A percentile compares a stretch with the other conserved stretches of the same genome.
Conservation (phyloP, 1,140 invertebrate genomes). For the Artemia franciscana region DNA sequence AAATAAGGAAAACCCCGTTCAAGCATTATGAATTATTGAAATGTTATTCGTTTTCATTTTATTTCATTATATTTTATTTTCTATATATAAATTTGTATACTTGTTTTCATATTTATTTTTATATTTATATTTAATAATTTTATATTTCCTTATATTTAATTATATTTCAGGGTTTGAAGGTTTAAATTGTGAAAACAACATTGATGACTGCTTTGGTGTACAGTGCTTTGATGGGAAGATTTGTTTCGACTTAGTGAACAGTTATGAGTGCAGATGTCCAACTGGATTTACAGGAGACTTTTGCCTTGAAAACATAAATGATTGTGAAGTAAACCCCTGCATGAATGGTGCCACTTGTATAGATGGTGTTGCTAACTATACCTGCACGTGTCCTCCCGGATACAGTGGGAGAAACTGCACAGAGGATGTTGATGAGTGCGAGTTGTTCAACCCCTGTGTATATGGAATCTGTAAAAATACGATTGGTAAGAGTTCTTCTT, state of each 20-base stretch:
- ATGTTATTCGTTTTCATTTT: too few relatives aligned
- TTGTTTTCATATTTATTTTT: neutral
- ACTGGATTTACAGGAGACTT: slow-evolving; percentile 46
- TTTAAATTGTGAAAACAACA: slow-evolving; percentile 22
- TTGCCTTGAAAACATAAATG: slow-evolving; percentile 36
- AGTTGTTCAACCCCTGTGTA: slow-evolving; percentile 35
- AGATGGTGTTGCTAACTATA: slow-evolving; percentile 49
- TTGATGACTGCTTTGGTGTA: slow-evolving; percentile 38
- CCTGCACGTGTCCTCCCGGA: slow-evolving; percentile 49
- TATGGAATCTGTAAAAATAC: slow-evolving; percentile 59
- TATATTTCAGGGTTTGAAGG: slow-evolving; percentile 20
- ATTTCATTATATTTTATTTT: neutral
- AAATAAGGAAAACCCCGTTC: too few relatives aligned
- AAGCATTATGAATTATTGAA: too few relatives aligned
- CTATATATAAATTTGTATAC: neutral
- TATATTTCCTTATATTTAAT: slow-evolving; percentile 5
- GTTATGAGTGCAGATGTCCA: slow-evolving; percentile 50
- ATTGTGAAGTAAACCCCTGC: slow-evolving; percentile 29
- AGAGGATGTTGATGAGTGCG: slow-evolving; percentile 54
- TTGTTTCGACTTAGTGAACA: slow-evolving; percentile 36
- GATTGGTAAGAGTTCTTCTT: slow-evolving; percentile 16
- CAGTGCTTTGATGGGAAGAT: slow-evolving; percentile 35
- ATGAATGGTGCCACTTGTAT: slow-evolving; percentile 27
- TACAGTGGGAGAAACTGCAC: slow-evolving; percentile 45
- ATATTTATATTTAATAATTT: neutral